Conservation (phyloP, 2,113 vertebrate species). For the Erythrocercus mccallii region DNA sequence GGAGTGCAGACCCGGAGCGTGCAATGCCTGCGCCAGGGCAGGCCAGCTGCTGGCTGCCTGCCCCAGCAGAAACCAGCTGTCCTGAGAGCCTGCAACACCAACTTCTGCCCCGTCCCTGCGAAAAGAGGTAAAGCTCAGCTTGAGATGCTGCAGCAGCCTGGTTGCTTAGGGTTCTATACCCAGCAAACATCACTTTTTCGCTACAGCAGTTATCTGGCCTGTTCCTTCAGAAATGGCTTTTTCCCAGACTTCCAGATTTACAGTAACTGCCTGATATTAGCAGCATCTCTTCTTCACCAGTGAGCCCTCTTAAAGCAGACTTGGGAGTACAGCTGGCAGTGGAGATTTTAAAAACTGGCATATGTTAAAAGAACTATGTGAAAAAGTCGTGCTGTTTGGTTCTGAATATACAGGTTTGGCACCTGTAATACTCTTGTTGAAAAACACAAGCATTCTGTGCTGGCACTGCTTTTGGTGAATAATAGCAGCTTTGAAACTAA, state of each 20-base stretch:
- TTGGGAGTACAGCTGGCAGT: neutral
- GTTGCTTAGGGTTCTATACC: neutral
- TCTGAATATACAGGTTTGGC: too few species aligned
- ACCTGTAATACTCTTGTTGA: neutral
- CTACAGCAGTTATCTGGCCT: neutral
- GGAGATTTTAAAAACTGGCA: neutral
- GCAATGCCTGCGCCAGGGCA: conserved; percentile 89
- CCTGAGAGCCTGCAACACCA: conserved; percentile 91
- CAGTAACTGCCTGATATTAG: neutral
- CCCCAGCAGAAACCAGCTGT: conserved; percentile 83
- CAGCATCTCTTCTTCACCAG: neutral
- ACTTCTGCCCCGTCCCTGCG: conserved; percentile 84
- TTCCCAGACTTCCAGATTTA: neutral
- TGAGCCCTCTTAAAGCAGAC: neutral
- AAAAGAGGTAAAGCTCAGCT: conserved; percentile 68
- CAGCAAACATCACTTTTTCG: neutral
- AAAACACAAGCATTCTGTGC: neutral
- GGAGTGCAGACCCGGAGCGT: conserved; percentile 88
- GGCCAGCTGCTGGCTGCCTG: conserved; percentile 79
- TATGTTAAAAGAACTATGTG: neutral
- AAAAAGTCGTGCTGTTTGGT: neutral
- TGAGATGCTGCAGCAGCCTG: neutral
- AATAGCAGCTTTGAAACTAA: neutral
- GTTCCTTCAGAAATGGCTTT: neutral
- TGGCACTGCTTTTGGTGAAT: neutral